Percentiles rank a stretch among this genome's conserved stretches.
Evolutionary conservation across 1,140 invertebrate genomes (phyloP).

Genomic region (Antheraea mylitta): DNA sequence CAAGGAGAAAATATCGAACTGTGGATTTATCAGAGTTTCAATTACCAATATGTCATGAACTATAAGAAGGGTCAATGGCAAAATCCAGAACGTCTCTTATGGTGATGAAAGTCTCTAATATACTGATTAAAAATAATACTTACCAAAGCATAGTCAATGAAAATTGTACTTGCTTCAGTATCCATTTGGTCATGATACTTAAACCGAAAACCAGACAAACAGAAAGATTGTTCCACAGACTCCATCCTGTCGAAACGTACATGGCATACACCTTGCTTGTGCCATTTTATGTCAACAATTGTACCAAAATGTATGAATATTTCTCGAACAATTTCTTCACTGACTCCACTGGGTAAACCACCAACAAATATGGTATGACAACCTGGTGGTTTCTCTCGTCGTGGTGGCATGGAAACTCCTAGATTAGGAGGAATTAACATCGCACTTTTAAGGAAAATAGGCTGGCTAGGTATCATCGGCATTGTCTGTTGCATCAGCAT

Average conservation of each 20-base stretch:
- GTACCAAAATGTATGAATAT: conserved; percentile 89
- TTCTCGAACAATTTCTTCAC: conserved; percentile 90
- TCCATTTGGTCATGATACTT: conserved; percentile 83
- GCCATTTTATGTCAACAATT: conserved; percentile 91
- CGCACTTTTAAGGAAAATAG: conserved; percentile 34
- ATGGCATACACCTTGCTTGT: conserved; percentile 96
- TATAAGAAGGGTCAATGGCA: background rate
- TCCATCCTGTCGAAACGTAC: conserved; percentile 91
- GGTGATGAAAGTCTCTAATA: too few relatives aligned
- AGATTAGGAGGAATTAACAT: conserved; percentile 90
- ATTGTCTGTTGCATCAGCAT: conserved; percentile 49
- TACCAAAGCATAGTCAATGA: conserved; percentile 94
- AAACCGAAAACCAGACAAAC: conserved; percentile 92
- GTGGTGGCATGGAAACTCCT: conserved; percentile 88
- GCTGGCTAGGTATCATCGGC: conserved; percentile 36
- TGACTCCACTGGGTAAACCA: conserved; percentile 91
- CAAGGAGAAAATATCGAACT: too few relatives aligned
- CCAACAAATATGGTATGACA: conserved; percentile 97
- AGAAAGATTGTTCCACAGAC: conserved; percentile 92
- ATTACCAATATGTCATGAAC: too few relatives aligned
- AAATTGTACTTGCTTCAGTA: conserved; percentile 86
- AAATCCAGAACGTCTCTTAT: too few relatives aligned
- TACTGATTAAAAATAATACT: conserved; percentile 20
- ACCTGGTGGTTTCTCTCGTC: conserved; percentile 90
- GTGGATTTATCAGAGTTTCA: too few relatives aligned